Conservation (phyloP, 2,888 invertebrate genomes). For the Gibbula magus region DNA sequence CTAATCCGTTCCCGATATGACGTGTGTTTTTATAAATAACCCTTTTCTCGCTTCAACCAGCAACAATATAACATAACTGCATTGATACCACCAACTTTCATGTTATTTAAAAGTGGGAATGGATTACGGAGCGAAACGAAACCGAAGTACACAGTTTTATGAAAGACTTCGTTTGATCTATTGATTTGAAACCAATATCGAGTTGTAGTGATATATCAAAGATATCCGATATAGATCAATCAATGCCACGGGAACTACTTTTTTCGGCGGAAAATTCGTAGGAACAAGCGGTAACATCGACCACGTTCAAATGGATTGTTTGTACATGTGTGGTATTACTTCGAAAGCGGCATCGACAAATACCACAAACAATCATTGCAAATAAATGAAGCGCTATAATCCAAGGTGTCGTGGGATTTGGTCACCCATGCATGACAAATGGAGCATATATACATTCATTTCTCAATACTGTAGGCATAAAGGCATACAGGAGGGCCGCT, state of each 20-base stretch:
- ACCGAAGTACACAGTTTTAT: background rate
- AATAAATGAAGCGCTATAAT: constrained; percentile 1
- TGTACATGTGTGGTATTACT: background rate
- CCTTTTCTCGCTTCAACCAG: background rate
- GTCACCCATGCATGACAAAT: background rate
- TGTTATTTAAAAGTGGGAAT: background rate
- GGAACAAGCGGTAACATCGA: background rate
- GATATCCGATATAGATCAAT: background rate
- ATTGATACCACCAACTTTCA: constrained; percentile 1
- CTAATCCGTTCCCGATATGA: background rate
- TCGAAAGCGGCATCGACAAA: background rate
- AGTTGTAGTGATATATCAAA: background rate
- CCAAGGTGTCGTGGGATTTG: background rate
- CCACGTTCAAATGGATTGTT: background rate
- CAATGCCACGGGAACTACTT: constrained; percentile 9
- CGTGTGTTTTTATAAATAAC: constrained; percentile 8
- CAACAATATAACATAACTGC: background rate
- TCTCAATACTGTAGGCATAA: background rate
- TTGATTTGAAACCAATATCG: background rate
- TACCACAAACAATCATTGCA: constrained; percentile 8
- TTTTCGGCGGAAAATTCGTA: background rate
- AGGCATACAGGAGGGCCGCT: background rate
- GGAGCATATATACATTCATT: background rate
- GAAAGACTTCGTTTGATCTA: background rate
- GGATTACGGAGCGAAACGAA: background rate